Evolutionary conservation across 2,113 vertebrate species (phyloP).

Genomic region (Puntigrus tetrazona): DNA sequence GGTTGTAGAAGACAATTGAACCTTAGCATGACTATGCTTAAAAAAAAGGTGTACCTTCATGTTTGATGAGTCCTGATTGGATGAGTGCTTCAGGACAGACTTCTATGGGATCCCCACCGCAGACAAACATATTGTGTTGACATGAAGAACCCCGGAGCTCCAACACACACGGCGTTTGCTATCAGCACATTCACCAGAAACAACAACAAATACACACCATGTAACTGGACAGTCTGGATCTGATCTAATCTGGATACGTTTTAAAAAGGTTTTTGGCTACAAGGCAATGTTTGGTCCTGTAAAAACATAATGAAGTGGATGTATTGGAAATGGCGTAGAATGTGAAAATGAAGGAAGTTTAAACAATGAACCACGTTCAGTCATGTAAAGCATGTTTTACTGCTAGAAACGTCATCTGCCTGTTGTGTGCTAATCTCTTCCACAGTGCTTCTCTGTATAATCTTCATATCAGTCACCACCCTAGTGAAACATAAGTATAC

Average conservation of each 20-base stretch:
- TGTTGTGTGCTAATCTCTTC: no score
- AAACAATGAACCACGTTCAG: no score
- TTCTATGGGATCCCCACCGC: slow-evolving; percentile 78
- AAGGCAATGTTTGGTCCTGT: no score
- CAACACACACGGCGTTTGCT: slow-evolving; percentile 79
- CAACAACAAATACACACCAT: background rate
- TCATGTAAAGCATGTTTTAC: no score
- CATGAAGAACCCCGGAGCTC: slow-evolving; percentile 81
- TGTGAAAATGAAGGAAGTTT: no score
- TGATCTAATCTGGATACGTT: background rate
- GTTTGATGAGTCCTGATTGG: slow-evolving; percentile 22
- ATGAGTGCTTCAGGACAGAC: slow-evolving; percentile 80
- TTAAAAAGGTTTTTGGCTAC: background rate
- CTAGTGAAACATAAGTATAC: no score
- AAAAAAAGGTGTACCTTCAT: slow-evolving; percentile 69
- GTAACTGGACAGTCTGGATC: background rate
- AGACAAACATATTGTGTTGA: slow-evolving; percentile 78
- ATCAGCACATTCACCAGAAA: background rate
- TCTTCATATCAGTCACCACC: background rate
- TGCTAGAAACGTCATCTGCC: no score
- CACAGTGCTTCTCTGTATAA: background rate
- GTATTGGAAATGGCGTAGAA: no score
- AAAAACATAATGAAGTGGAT: no score
- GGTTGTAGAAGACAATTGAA: background rate
- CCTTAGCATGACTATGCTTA: background rate